Evolutionary conservation across 2,888 invertebrate species (phyloP).

Genomic region (Bellardia bayeri): DNA sequence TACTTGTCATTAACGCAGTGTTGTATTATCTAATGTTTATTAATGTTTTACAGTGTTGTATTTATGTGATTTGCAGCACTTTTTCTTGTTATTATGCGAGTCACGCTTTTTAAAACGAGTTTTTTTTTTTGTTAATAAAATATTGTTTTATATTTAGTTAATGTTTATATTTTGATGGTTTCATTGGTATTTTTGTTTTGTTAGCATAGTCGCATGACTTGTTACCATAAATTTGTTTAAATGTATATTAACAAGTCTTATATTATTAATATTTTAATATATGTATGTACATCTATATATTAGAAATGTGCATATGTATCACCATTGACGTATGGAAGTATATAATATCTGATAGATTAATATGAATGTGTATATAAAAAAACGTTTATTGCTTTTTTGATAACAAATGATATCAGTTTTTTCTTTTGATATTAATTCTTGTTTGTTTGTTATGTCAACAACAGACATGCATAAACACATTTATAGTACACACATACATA

Average conservation of each 20-base stretch:
- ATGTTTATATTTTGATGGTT: constrained; percentile 4
- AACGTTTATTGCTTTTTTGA: constrained; percentile 53
- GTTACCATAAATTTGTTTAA: constrained; percentile 30
- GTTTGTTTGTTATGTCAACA: constrained; percentile 25
- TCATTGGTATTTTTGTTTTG: neutral
- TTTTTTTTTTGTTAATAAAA: constrained; percentile 7
- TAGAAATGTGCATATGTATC: neutral
- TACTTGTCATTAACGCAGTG: constrained; percentile 14
- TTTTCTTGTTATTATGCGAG: constrained; percentile 12
- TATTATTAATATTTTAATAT: neutral
- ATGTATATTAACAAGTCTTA: constrained; percentile 11
- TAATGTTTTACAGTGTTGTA: constrained; percentile 29
- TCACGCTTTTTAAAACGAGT: constrained; percentile 8
- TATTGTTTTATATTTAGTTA: neutral
- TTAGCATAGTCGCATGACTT: constrained; percentile 57
- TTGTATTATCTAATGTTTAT: constrained; percentile 16
- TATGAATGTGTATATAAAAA: constrained; percentile 14
- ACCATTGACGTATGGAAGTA: constrained; percentile 47
- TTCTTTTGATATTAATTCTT: constrained; percentile 11
- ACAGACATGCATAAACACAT: constrained; percentile 7
- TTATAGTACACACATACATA: neutral
- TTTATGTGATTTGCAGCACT: constrained; percentile 16
- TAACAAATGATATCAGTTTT: constrained; percentile 62
- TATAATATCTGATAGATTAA: constrained; percentile 40
- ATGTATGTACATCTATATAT: constrained; percentile 7